These are phyloP conservation scores for Parazoanthus darwini DNA, from an alignment of 92 coral and sea anemone species.

Conservation along the genomic window DNA sequence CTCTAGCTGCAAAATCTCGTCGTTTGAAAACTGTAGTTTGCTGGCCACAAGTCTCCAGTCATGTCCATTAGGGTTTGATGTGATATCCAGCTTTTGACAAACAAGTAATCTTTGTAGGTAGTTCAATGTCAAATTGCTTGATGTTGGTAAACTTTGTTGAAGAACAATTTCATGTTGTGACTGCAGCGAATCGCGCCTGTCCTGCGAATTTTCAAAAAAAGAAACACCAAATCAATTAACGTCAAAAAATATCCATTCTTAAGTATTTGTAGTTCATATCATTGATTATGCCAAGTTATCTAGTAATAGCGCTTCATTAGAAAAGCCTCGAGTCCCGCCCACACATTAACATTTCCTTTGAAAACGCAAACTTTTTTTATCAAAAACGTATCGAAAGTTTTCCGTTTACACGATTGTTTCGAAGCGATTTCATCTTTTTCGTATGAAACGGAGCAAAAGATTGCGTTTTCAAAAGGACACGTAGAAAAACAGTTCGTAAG, in stretches of 20 bases:
- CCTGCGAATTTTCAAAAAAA: background rate
- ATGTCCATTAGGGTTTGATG: conserved; percentile 41
- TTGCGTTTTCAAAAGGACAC: too few relatives aligned
- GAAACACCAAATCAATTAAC: conserved; percentile 1
- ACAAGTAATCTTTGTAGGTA: conserved; percentile 50
- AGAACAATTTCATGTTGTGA: background rate
- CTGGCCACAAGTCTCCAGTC: conserved; percentile 93
- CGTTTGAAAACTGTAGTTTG: conserved; percentile 61
- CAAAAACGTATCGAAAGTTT: too few relatives aligned
- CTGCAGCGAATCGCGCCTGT: background rate
- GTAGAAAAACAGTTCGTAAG: too few relatives aligned
- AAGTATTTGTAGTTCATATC: background rate
- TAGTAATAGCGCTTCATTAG: too few relatives aligned
- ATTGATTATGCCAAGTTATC: too few relatives aligned
- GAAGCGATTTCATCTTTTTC: too few relatives aligned
- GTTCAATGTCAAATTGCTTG: conserved; percentile 30
- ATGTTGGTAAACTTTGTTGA: background rate
- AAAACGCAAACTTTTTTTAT: too few relatives aligned
- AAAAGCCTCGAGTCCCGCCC: too few relatives aligned
- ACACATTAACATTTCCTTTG: too few relatives aligned
- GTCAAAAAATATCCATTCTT: background rate
- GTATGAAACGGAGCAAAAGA: too few relatives aligned
- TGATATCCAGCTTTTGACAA: conserved; percentile 66
- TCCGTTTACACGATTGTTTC: too few relatives aligned
- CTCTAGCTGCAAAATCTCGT: conserved; percentile 65